Evolutionary conservation across 2,888 invertebrate species (phyloP).

Genomic region (Prosopocoilus inquinatus): DNA sequence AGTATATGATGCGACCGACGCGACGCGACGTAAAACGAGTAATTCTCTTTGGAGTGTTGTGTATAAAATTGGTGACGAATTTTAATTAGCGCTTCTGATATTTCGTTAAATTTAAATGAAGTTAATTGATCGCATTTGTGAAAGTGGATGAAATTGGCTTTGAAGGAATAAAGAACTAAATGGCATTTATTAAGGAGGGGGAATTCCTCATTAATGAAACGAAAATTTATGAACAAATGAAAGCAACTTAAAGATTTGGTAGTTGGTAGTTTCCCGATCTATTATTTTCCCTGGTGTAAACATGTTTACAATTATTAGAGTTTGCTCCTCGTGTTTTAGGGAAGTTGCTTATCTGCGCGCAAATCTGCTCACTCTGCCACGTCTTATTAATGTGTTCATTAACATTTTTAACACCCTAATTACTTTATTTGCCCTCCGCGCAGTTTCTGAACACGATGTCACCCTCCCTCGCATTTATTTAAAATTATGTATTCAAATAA

Average conservation of each 20-base stretch:
- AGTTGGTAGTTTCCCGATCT: background rate
- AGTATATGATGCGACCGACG: no score
- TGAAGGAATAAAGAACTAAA: no score
- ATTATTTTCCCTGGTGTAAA: constrained; percentile 14
- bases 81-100: no score
- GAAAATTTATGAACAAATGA: background rate
- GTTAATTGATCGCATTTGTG: no score
- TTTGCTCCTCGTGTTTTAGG: constrained; percentile 2
- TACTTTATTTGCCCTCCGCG: constrained; percentile 14
- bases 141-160: no score
- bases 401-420: constrained; percentile 17
- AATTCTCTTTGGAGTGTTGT: no score
- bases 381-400: constrained; percentile 18
- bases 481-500: constrained; percentile 16
- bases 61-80: no score
- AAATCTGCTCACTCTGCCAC: constrained; percentile 6
- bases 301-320: constrained; percentile 12
- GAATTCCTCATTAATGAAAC: no score
- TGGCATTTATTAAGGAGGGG: no score
- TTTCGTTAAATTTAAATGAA: no score
- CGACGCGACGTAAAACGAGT: no score
- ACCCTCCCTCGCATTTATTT: constrained; percentile 11
- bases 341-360: constrained; percentile 13
- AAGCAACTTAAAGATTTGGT: background rate
- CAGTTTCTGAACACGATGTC: constrained; percentile 7